A percentile compares a stretch with the other conserved stretches of the same genome.
These are phyloP conservation scores for Bicyclus anynana DNA, from an alignment of 1,140 invertebrate genomes.

Conservation along the genomic window DNA sequence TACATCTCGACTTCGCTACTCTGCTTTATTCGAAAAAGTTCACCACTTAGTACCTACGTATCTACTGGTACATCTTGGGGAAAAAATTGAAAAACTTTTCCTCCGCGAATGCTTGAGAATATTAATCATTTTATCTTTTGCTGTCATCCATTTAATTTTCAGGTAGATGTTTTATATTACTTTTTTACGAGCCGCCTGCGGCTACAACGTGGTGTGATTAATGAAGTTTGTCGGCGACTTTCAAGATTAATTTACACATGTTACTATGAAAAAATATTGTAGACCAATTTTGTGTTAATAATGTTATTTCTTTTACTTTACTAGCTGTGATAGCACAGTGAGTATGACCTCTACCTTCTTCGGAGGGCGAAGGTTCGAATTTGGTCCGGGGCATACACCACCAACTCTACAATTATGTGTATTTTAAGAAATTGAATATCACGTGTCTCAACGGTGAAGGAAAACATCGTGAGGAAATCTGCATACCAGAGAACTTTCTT, in stretches of 20 bases:
- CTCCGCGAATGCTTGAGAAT: constrained; percentile 21
- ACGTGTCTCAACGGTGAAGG: too few species aligned
- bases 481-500: too few species aligned
- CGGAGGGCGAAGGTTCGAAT: too few species aligned
- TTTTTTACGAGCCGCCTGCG: constrained; percentile 25
- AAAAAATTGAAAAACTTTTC: constrained; percentile 37
- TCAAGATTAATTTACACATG: constrained; percentile 10
- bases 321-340: too few species aligned
- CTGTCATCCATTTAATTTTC: constrained; percentile 25
- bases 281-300: too few species aligned
- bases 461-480: too few species aligned
- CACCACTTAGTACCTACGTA: constrained; percentile 33
- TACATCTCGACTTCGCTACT: constrained; percentile 66
- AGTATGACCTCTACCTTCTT: too few species aligned
- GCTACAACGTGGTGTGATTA: constrained; percentile 16
- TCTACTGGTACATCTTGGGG: constrained; percentile 19
- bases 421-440: too few species aligned
- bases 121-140: constrained; percentile 31
- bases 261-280: neutral
- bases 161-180: constrained; percentile 21
- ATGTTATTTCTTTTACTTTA: too few species aligned
- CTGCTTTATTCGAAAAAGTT: constrained; percentile 59
- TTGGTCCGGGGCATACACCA: too few species aligned
- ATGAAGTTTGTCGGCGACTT: constrained; percentile 18
- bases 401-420: too few species aligned